Evolutionary conservation across 2,113 vertebrate genomes (phyloP), one percentile per base, ranked within the genome.

Genomic region (Vidua chalybeata): DNA sequence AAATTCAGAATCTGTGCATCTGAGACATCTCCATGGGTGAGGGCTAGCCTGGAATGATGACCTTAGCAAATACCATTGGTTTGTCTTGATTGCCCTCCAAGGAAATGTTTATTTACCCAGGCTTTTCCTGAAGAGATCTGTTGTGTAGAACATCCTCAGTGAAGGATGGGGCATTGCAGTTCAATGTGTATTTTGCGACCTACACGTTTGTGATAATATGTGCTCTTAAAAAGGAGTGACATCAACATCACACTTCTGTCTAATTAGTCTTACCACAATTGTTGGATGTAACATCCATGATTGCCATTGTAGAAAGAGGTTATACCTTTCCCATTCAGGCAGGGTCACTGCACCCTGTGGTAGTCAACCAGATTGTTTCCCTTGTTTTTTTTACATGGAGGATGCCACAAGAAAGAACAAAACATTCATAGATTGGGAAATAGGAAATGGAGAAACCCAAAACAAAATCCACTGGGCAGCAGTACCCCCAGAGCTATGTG

Each of bases 91-190:
- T 66, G 71, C 63, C 58, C 71, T 94, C 30, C 93, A 95, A 95
- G 94, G 84, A 96, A 96, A 93, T 43, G 58, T 79, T 92, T 95
- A 87, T 95, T 95, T 96, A 93, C 26, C 41, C 81, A 96, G 91
- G 41, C 67, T 82, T 76, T 96, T 96, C 94, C 87, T 93, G 84
- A 62, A 84, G 62, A 89, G 28, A 61, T 82, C 41, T 49, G 66
- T 46, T 89, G 23, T 6, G 48, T 63, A 75, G 72, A 41, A 71
- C 0, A 2, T 63, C 46, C 61, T 89, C 49, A 69, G 58, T 61
- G 69, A 85, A 73, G 33, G 31, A 74, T 63, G 24, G 72, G 51
- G 48, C 41, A 62, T 43, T 91, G 75, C 61, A 87, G 48, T 71
- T 84, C 73, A 87, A 10, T 7, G 26, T 48, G 49, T 64, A 49